Evolutionary conservation across 2,113 vertebrate species (phyloP).

Genomic region (Anguilla rostrata): DNA sequence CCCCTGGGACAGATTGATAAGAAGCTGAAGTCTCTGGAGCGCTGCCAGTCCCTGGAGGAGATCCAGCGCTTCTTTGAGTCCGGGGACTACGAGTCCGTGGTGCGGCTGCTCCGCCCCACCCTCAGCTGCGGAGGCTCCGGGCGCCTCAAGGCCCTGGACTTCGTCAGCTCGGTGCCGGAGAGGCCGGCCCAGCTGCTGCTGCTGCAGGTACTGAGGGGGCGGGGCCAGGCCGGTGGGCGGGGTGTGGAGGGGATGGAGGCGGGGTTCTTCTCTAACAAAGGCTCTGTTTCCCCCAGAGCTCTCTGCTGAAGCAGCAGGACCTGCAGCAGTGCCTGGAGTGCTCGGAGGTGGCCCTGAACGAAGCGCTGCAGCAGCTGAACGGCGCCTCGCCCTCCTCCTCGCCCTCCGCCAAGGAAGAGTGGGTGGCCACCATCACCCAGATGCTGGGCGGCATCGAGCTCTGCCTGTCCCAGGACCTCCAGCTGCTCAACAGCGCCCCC

Average conservation of each 20-base stretch:
- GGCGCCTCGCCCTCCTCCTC: constrained; percentile 63
- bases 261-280: background rate
- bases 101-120: constrained; percentile 87
- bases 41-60: constrained; percentile 96
- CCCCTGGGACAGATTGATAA: constrained; percentile 82
- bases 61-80: constrained; percentile 90
- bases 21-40: constrained; percentile 91
- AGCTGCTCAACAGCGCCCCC: constrained; percentile 71
- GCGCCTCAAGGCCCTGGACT: constrained; percentile 83
- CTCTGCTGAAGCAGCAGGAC: constrained; percentile 85
- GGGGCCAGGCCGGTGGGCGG: background rate
- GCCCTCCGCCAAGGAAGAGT: constrained; percentile 86
- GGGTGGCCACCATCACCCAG: constrained; percentile 85
- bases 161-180: constrained; percentile 88
- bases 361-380: constrained; percentile 90
- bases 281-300: constrained; percentile 70
- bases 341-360: constrained; percentile 89
- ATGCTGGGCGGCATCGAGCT: constrained; percentile 83
- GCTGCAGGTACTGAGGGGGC: constrained; percentile 76
- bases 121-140: constrained; percentile 74
- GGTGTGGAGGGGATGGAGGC: background rate
- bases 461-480: constrained; percentile 73
- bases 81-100: constrained; percentile 86
- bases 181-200: constrained; percentile 92
- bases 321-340: constrained; percentile 85